Evolutionary conservation across 2,113 vertebrate species (phyloP).

Genomic region (Smithornis capensis): DNA sequence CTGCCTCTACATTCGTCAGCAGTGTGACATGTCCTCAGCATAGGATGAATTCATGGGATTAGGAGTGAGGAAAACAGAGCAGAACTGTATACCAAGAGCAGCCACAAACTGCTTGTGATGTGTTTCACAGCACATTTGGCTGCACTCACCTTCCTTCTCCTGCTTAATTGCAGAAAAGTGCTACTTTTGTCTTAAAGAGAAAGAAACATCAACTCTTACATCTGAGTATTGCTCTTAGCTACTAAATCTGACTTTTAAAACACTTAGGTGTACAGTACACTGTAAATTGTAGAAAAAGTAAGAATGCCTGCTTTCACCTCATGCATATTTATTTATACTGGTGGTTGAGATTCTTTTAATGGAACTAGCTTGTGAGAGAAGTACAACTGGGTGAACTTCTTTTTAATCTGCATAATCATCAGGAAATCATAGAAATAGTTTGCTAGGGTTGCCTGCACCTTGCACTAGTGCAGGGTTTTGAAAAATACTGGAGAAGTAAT

Average conservation of each 20-base stretch:
- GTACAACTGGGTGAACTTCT: rapidly evolving
- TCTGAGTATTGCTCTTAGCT: background rate
- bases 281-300: background rate
- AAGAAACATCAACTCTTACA: background rate
- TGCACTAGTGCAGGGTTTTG: background rate
- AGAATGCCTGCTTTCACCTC: background rate
- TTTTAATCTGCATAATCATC: background rate
- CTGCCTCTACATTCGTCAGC: rapidly evolving
- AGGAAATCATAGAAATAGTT: background rate
- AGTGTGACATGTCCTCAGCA: background rate
- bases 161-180: background rate
- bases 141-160: background rate
- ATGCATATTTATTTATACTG: background rate
- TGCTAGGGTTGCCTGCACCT: background rate
- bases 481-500: background rate
- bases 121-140: background rate
- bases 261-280: background rate
- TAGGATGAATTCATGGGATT: background rate
- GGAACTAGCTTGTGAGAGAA: background rate
- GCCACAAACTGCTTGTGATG: background rate
- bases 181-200: background rate
- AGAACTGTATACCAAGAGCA: background rate
- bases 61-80: background rate
- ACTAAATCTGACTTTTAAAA: background rate
- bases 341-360: background rate